These are phyloP conservation scores for Agrochola circellaris DNA, from an alignment of 2,888 invertebrate genomes.

Conservation along the genomic window DNA sequence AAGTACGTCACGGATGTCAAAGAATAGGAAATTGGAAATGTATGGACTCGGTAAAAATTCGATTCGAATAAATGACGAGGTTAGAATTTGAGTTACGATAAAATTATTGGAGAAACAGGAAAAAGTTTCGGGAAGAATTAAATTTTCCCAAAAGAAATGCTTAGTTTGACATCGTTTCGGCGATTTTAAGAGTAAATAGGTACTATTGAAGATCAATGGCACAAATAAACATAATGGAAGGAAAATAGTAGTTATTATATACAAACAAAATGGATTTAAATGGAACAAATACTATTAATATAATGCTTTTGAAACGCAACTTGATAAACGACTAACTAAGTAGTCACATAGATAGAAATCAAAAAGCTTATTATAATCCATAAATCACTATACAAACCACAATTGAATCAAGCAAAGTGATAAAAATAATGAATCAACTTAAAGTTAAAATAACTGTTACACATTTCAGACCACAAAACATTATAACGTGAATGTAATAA, in stretches of 20 bases:
- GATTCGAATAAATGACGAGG: conserved; percentile 32
- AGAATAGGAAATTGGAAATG: conserved; percentile 48
- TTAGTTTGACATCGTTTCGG: conserved; percentile 9
- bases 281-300: background rate
- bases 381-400: background rate
- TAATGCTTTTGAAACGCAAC: background rate
- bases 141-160: conserved; percentile 10
- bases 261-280: background rate
- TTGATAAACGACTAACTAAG: background rate
- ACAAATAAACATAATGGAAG: conserved; percentile 5
- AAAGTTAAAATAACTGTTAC: background rate
- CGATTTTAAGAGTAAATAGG: conserved; percentile 5
- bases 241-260: background rate
- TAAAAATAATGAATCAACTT: background rate
- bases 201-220: background rate
- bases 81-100: conserved; percentile 31
- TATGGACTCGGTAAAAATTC: conserved; percentile 48
- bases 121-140: conserved; percentile 21
- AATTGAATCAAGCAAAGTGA: conserved; percentile 7
- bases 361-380: background rate
- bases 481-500: background rate
- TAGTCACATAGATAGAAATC: background rate
- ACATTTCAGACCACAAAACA: background rate
- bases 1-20: conserved; percentile 47
- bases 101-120: conserved; percentile 22